Evolutionary conservation across 1,140 invertebrate species (phyloP).

Genomic region (Sarcophaga peregrina): DNA sequence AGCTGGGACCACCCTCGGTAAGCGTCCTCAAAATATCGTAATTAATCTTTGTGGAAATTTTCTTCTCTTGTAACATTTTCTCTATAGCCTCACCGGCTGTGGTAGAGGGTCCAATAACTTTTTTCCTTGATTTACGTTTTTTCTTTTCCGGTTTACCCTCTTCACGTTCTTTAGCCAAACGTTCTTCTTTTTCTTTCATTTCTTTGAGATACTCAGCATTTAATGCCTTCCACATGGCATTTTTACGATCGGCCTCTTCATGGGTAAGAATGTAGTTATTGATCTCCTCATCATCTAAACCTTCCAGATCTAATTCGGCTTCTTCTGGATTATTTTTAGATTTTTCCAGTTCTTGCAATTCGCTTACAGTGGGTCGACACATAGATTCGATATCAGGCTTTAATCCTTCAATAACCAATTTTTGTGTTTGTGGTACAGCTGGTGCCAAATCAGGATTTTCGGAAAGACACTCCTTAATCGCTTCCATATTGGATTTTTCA

Average conservation of each 20-base stretch:
- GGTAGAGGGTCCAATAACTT: slow-evolving; percentile 75
- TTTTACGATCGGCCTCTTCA: slow-evolving; percentile 82
- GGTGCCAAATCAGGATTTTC: slow-evolving; percentile 51
- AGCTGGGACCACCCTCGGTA: slow-evolving; percentile 53
- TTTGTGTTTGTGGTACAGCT: slow-evolving; percentile 40
- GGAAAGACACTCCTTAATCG: slow-evolving; percentile 68
- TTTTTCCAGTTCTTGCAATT: slow-evolving; percentile 56
- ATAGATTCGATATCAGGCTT: slow-evolving; percentile 64
- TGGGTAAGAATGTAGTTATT: slow-evolving; percentile 87
- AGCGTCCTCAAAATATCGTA: slow-evolving; percentile 92
- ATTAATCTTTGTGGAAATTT: slow-evolving; percentile 96
- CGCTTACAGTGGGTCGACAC: slow-evolving; percentile 57
- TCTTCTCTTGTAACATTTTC: slow-evolving; percentile 94
- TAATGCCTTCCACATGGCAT: slow-evolving; percentile 83
- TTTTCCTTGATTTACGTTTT: slow-evolving; percentile 74
- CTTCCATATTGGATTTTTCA: slow-evolving; percentile 70
- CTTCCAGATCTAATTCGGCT: slow-evolving; percentile 82
- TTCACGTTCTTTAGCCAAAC: slow-evolving; percentile 77
- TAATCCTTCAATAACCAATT: slow-evolving; percentile 55
- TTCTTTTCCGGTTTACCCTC: slow-evolving; percentile 84
- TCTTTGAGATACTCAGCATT: slow-evolving; percentile 86
- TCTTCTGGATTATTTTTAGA: slow-evolving; percentile 58
- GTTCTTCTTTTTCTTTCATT: slow-evolving; percentile 87
- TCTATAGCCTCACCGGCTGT: slow-evolving; percentile 93
- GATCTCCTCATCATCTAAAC: slow-evolving; percentile 89